A percentile compares a stretch with the other conserved stretches of the same genome.
Conservation (phyloP, 2,797 vertebrate species). For the Lindbergichthys nudifrons region DNA sequence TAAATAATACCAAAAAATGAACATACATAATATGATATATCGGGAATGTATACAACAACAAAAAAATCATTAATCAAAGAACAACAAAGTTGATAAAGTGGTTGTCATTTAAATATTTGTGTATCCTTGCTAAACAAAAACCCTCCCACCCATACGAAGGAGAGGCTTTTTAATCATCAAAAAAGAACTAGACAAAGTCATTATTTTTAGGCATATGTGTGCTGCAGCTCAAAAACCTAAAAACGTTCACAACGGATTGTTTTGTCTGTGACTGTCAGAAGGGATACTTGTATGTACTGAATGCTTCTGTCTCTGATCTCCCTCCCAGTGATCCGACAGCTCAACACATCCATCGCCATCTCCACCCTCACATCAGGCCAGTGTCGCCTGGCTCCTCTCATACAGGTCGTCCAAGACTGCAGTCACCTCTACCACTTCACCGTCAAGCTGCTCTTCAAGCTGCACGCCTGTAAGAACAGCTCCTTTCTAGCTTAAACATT, state of each 20-base stretch:
- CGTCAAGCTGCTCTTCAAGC: constrained; percentile 96
- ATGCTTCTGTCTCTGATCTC: constrained; percentile 3
- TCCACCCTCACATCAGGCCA: constrained; percentile 95
- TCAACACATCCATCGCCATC: constrained; percentile 95
- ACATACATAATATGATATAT: too few relatives aligned
- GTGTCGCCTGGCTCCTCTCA: constrained; percentile 95
- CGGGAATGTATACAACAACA: too few relatives aligned
- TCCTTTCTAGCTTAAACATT: background rate
- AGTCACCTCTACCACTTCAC: constrained; percentile 98
- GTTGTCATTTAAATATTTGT: too few relatives aligned
- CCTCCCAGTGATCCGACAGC: constrained; percentile 87
- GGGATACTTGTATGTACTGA: constrained; percentile 3
- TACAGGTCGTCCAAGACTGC: constrained; percentile 97
- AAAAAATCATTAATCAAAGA: too few relatives aligned
- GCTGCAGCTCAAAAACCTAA: background rate
- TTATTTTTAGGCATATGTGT: background rate
- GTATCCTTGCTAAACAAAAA: too few relatives aligned
- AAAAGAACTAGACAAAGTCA: background rate
- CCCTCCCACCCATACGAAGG: too few relatives aligned
- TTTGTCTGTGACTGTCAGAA: background rate
- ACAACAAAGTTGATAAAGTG: too few relatives aligned
- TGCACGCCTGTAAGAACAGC: constrained; percentile 92
- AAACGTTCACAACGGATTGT: background rate
- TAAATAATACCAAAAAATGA: too few relatives aligned
- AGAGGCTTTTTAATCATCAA: background rate